Evolutionary conservation across 2,888 invertebrate species (phyloP), one percentile per base, ranked within the genome.

Genomic region (Alsophila aescularia): DNA sequence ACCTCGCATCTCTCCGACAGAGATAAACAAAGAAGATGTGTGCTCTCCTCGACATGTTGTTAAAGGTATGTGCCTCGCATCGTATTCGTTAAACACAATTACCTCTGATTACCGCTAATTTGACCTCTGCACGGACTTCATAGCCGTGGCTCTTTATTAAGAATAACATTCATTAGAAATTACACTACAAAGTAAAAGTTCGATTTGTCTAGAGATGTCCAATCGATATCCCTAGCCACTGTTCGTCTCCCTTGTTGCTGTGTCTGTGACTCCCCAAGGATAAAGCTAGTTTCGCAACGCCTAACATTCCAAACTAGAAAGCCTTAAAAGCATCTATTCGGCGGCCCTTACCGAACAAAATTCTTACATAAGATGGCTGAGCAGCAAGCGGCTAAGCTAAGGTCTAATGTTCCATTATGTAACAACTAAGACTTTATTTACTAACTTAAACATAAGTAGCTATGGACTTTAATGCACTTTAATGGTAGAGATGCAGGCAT

Each of bases 51-150:
- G 45, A 18, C 32, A 31, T 39, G 43, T 42, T 12, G 13, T 18
- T 14, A 8, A 12, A 49, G 32, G 18, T 27, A 27, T 9, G 13
- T 24, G 36, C 32, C 8, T 36, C 40, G 14, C 32, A 39, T 39
- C 27, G 15, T 16, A 44, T 18, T 77, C 77, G 76, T 73, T 78
- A 77, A 71, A 72, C 70, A 75, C 80, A 83, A 85, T 83, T 85
- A 84, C 76, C 81, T 79, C 74, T 74, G 69, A 79, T 76, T 73
- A 79, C 73, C 69, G 75, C 70, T 77, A 75, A 75, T 74, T 73
- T 78, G 81, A 78, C 78, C 81, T 78, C 73, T 73, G 69, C 71
- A 67, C 71, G 66, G 61, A 64, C 66, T 62, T 67, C 64, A 58
- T 66, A 55, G 67, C 61, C 61, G 64, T 64, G 58, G 66, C 69